Percentiles rank a stretch among this genome's conserved stretches.
Evolutionary conservation across 2,888 invertebrate species (phyloP).

Genomic region (Rosalia funebris): DNA sequence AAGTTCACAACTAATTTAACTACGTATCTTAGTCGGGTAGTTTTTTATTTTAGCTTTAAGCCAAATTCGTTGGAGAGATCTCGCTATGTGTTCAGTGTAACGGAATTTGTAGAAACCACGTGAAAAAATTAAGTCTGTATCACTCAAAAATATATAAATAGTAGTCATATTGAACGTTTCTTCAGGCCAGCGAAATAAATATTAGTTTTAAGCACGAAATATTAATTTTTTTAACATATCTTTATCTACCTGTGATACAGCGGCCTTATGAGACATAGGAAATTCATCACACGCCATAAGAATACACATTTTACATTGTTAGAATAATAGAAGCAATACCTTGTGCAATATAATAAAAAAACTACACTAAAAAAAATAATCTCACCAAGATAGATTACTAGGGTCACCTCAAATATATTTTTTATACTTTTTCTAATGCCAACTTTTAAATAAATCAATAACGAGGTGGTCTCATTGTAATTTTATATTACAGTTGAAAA

Average conservation of each 20-base stretch:
- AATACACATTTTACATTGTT: neutral
- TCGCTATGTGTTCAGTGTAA: constrained; percentile 18
- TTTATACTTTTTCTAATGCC: neutral
- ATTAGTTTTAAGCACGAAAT: constrained; percentile 11
- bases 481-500: too few relatives aligned
- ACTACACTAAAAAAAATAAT: neutral
- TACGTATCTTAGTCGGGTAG: neutral
- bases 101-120: too few relatives aligned
- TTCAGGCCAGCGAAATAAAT: neutral
- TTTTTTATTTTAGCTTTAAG: constrained; percentile 11
- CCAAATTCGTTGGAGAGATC: constrained; percentile 8
- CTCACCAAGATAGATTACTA: neutral
- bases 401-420: neutral
- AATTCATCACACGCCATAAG: neutral
- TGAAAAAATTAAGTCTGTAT: too few relatives aligned
- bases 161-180: neutral
- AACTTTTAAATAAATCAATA: neutral
- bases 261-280: constrained; percentile 36
- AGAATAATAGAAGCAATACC: too few relatives aligned
- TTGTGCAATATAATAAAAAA: neutral
- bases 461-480: too few relatives aligned
- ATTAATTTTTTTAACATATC: constrained; percentile 18
- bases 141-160: too few relatives aligned
- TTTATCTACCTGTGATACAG: constrained; percentile 40
- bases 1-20: neutral